Conservation (phyloP, 2,113 vertebrate genomes). For the Brienomyrus longianalis region DNA sequence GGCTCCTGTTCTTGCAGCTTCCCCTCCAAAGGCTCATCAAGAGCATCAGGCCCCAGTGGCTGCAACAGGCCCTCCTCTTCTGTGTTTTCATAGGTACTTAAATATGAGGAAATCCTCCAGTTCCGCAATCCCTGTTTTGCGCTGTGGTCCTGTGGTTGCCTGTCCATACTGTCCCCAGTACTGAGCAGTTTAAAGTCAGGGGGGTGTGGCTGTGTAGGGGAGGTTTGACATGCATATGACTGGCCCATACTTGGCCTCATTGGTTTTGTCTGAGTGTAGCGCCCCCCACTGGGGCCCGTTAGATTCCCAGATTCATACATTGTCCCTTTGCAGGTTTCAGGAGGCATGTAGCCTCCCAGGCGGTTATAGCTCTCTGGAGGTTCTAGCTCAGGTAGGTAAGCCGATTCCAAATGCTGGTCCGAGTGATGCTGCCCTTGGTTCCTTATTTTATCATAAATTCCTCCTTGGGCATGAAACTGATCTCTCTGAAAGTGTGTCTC, state of each 20-base stretch:
- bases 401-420: slow-evolving; percentile 73
- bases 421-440: slow-evolving; percentile 59
- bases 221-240: slow-evolving; percentile 80
- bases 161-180: slow-evolving; percentile 51
- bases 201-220: slow-evolving; percentile 67
- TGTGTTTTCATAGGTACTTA: slow-evolving; percentile 73
- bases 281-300: slow-evolving; percentile 49
- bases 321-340: slow-evolving; percentile 71
- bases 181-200: slow-evolving; percentile 47
- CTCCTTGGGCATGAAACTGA: slow-evolving; percentile 62
- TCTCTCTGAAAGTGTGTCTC: slow-evolving; percentile 73
- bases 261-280: slow-evolving; percentile 57
- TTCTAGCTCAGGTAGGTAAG: slow-evolving; percentile 67
- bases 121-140: slow-evolving; percentile 71
- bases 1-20: slow-evolving; percentile 40
- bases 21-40: slow-evolving; percentile 58
- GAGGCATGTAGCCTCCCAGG: slow-evolving; percentile 71
- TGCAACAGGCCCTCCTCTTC: slow-evolving; percentile 69
- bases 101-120: slow-evolving; percentile 87
- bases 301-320: slow-evolving; percentile 60
- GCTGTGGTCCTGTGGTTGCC: slow-evolving; percentile 55
- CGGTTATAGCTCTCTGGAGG: slow-evolving; percentile 57
- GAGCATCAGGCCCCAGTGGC: slow-evolving; percentile 68
- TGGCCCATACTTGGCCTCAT: slow-evolving; percentile 76
- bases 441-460: slow-evolving; percentile 71